These are phyloP conservation scores for Tachuris rubrigastra DNA, from an alignment of 2,113 vertebrate genomes.

Conservation along the genomic window DNA sequence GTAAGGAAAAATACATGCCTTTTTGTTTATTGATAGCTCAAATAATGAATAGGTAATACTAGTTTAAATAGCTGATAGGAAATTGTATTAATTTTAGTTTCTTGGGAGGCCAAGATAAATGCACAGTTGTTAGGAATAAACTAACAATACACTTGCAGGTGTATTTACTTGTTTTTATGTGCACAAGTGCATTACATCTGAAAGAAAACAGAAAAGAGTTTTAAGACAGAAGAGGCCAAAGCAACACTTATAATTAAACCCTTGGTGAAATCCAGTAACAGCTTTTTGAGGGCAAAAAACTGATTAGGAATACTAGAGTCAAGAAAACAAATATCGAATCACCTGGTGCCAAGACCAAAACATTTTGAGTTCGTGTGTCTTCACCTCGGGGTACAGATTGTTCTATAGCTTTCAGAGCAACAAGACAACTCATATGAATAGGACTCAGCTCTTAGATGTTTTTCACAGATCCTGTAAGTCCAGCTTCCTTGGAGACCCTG, in stretches of 20 bases:
- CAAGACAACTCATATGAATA: neutral
- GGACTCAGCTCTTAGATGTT: neutral
- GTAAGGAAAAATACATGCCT: neutral
- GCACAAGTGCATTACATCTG: neutral
- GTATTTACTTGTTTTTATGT: neutral
- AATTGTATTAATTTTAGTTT: neutral
- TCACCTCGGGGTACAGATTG: neutral
- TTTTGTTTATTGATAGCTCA: neutral
- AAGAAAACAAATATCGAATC: neutral
- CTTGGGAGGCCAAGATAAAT: neutral
- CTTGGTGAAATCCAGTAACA: neutral
- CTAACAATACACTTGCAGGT: neutral
- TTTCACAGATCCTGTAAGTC: neutral
- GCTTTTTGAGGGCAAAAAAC: neutral
- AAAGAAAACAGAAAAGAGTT: neutral
- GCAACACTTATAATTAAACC: neutral
- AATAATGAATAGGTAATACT: neutral
- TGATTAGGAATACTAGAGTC: neutral
- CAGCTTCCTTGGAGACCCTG: neutral
- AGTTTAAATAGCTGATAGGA: neutral
- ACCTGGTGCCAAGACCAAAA: neutral
- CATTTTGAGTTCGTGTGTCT: neutral
- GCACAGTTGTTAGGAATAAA: neutral
- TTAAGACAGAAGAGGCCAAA: neutral
- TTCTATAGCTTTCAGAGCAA: neutral